Evolutionary conservation across 2,797 vertebrate genomes (phyloP).

Genomic region (Parauchenoglanis punctatus): DNA sequence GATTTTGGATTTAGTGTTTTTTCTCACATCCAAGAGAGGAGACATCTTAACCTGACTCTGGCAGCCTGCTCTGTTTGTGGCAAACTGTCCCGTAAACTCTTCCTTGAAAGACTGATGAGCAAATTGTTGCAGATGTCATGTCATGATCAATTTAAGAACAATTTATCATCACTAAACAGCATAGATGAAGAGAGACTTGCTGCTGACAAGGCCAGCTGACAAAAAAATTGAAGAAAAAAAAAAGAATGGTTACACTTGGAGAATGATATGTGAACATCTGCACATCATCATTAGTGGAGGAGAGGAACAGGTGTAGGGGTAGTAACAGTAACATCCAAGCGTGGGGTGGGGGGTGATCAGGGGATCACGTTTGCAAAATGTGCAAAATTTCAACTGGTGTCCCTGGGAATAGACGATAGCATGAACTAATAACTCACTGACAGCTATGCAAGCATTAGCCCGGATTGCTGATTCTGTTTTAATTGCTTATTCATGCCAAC

Average conservation of each 20-base stretch:
- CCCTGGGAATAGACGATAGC: neutral
- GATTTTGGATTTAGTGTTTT: neutral
- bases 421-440: neutral
- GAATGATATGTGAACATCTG: neutral
- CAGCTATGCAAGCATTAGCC: neutral
- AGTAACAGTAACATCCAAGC: neutral
- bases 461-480: slow-evolving; percentile 6
- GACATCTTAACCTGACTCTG: neutral
- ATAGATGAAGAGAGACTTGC: neutral
- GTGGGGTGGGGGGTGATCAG: neutral
- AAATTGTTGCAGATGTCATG: slow-evolving; percentile 12
- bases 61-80: neutral
- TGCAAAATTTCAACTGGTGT: neutral
- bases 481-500: neutral
- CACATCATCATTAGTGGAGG: neutral
- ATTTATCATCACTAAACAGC: neutral
- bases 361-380: neutral
- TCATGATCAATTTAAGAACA: slow-evolving; percentile 8
- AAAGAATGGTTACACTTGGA: slow-evolving; percentile 8
- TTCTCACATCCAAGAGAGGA: neutral
- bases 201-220: slow-evolving; percentile 17
- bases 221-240: neutral
- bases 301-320: neutral
- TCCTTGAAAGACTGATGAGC: slow-evolving; percentile 2
- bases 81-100: neutral